phyloP scores from a whole-genome alignment of 1,140 invertebrate genomes.

The Drepana arcuata region DNA sequence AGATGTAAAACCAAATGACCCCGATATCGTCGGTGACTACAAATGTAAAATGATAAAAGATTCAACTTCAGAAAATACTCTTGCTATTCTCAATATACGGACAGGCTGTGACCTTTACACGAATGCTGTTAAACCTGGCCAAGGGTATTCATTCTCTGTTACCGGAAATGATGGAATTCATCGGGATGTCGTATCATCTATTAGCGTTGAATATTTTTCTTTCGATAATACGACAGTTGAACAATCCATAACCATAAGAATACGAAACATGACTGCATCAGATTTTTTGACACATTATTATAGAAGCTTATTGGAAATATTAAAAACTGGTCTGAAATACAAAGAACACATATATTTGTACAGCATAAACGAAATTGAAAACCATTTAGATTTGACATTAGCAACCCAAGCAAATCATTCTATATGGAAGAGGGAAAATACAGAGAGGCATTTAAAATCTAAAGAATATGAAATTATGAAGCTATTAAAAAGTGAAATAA shows the following conservation, averaged over 20 bases:
- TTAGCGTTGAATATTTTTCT: constrained; percentile 84
- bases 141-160: constrained; percentile 83
- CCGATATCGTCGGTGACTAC: constrained; percentile 90
- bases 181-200: constrained; percentile 85
- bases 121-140: constrained; percentile 76
- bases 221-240: constrained; percentile 88
- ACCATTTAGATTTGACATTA: constrained; percentile 80
- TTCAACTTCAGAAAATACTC: constrained; percentile 64
- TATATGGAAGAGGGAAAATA: constrained; percentile 75
- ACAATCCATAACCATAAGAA: constrained; percentile 84
- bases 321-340: constrained; percentile 77
- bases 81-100: constrained; percentile 79
- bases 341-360: constrained; percentile 80
- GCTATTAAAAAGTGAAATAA: constrained; percentile 71
- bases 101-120: constrained; percentile 85
- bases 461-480: constrained; percentile 77
- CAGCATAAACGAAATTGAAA: constrained; percentile 79
- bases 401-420: constrained; percentile 73
- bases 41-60: constrained; percentile 83
- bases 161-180: constrained; percentile 92
- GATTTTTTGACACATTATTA: constrained; percentile 85
- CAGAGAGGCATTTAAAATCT: constrained; percentile 75
- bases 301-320: constrained; percentile 78
- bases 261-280: constrained; percentile 80
- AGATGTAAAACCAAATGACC: constrained; percentile 92